phyloP scores from a whole-genome alignment of 2,113 vertebrate genomes.

The Tychaedon coryphoeus region DNA sequence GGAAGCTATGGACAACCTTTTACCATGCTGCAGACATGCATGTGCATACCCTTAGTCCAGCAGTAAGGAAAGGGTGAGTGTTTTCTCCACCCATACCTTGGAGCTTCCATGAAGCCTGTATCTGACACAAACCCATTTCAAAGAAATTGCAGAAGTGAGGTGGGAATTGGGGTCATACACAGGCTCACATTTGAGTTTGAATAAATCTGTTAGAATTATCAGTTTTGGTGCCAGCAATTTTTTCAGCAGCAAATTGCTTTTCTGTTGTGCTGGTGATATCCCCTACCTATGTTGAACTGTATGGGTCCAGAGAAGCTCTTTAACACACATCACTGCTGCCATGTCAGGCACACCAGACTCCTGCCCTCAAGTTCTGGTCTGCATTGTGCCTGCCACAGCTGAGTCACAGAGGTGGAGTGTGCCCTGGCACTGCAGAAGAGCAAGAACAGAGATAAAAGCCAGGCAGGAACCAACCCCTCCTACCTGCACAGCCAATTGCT shows the following conservation, averaged over 20 bases:
- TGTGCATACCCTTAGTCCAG: background rate
- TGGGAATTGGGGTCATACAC: background rate
- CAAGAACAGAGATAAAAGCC: background rate
- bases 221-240: background rate
- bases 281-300: background rate
- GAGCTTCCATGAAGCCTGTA: background rate
- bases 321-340: background rate
- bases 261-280: background rate
- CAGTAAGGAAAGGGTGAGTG: background rate
- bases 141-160: background rate
- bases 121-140: background rate
- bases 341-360: background rate
- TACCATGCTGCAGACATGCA: fast-evolving
- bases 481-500: background rate
- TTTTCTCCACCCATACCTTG: background rate
- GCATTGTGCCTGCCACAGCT: background rate
- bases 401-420: background rate
- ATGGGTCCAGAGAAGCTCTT: background rate
- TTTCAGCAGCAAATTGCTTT: background rate
- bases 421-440: background rate
- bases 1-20: background rate
- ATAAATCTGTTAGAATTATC: background rate
- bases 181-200: background rate
- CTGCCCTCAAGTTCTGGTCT: background rate
- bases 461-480: background rate